Base-by-base conservation (phyloP, 2,113 vertebrate genomes). In the Grallaria varia region DNA sequence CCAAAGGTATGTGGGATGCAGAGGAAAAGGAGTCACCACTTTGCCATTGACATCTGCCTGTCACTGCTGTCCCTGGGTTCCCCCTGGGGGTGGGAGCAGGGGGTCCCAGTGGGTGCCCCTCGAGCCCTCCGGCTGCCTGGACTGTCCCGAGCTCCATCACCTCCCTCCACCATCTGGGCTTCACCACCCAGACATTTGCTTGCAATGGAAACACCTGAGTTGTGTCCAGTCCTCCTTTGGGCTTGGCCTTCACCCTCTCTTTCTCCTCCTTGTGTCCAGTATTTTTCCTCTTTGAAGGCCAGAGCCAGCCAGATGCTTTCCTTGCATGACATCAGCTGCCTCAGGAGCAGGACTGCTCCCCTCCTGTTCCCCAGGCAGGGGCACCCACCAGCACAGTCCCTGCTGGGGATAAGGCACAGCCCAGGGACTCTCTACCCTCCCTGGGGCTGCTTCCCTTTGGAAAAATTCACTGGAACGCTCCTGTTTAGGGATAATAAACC, bases 1-100 rank as follows among this genome's bases (percentile, higher is more conserved):
- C 4, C 3, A 63, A 83, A 83, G 11, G 15, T 5, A 0, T 12
- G 0, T 0, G 31, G 24, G 17, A 53, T 0, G 2, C 39, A 27
- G 39, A 74, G 45, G 68, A 13, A 47, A 33, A 76, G 37, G 37
- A 30, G n/a, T 13, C 49, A 14, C 44, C 20, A 24, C 47, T 72
- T 7, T 53, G 17, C 33, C 5, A 27, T 28, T 27, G 33, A 10
- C 28, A 55, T 30, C 37, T 63, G 35, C 59, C 59, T 62, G 67
- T 14, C 30, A 23, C 28, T 4, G 49, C 33, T 30, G 67, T 11
- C 30, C 49, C 30, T 4, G 45, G 33, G 33, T 19, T 66, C 10
- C 30, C 50, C 64, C 13, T 18, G 11, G 50, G 56, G 49, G 30
- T 69, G n/a, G 42, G 2, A 62, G 30, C 30, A 40, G 22, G 23